Percentiles rank a stretch among this genome's conserved stretches.
These are phyloP conservation scores for Arrhamphus sclerolepis DNA, from an alignment of 2,797 vertebrate genomes.

Conservation along the genomic window DNA sequence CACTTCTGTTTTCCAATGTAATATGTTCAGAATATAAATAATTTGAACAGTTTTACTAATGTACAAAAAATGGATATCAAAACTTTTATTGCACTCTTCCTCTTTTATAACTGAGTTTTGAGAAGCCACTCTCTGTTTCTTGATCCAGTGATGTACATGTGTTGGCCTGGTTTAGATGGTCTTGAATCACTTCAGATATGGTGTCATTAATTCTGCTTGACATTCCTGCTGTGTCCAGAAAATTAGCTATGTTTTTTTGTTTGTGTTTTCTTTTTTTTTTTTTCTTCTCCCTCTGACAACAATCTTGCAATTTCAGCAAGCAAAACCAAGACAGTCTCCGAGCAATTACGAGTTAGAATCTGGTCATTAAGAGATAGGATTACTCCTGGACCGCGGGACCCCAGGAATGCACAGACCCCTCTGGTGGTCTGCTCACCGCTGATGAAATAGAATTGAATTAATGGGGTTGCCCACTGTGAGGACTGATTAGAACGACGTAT, in stretches of 20 bases:
- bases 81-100: slow-evolving; percentile 10
- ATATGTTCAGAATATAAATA: slow-evolving; percentile 22
- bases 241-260: slow-evolving; percentile 46
- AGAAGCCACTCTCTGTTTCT: slow-evolving; percentile 23
- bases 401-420: slow-evolving; percentile 66
- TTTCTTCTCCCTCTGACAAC: slow-evolving; percentile 6
- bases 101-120: background rate
- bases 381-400: slow-evolving; percentile 63
- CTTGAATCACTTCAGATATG: slow-evolving; percentile 65
- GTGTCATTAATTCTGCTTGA: slow-evolving; percentile 67
- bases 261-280: background rate
- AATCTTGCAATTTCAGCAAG: slow-evolving; percentile 38
- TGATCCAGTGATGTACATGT: slow-evolving; percentile 18
- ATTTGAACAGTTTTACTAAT: slow-evolving; percentile 18
- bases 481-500: slow-evolving; percentile 68
- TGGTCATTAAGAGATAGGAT: slow-evolving; percentile 71
- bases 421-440: slow-evolving; percentile 59
- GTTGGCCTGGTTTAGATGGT: slow-evolving; percentile 53
- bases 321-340: slow-evolving; percentile 38
- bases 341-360: slow-evolving; percentile 60
- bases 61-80: slow-evolving; percentile 8
- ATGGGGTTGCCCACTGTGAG: slow-evolving; percentile 74
- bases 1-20: slow-evolving; percentile 2
- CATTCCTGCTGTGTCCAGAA: slow-evolving; percentile 57
- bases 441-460: slow-evolving; percentile 80